phyloP scores from a whole-genome alignment of 2,113 vertebrate genomes.

The Pseudorasbora parva region DNA sequence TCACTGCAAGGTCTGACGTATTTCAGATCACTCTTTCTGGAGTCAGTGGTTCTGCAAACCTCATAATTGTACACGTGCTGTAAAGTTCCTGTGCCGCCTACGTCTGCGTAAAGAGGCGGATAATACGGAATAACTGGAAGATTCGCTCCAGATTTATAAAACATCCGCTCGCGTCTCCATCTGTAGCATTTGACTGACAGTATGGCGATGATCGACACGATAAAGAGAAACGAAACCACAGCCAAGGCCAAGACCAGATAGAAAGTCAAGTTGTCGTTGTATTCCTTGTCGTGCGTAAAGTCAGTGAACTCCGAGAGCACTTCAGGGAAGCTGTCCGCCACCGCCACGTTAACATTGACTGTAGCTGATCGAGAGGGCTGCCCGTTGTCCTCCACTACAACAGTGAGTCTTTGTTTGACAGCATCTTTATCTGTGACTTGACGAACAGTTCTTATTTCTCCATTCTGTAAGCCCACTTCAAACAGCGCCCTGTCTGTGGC shows the following conservation, averaged over 20 bases:
- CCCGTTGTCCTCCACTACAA: no score
- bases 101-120: constrained; percentile 75
- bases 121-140: constrained; percentile 80
- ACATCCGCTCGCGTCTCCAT: constrained; percentile 70
- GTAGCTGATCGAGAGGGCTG: no score
- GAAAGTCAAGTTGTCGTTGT: constrained; percentile 58
- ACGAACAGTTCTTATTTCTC: no score
- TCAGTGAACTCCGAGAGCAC: no score
- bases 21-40: constrained; percentile 17
- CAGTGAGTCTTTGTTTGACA: no score
- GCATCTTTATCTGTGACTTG: no score
- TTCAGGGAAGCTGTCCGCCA: no score
- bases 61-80: constrained; percentile 22
- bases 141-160: constrained; percentile 70
- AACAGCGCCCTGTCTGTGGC: no score
- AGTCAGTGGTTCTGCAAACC: constrained; percentile 19
- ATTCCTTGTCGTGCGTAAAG: no score
- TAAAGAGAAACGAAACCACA: constrained; percentile 73
- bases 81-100: constrained; percentile 62
- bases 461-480: no score
- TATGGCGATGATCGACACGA: constrained; percentile 71
- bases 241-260: constrained; percentile 74
- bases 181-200: constrained; percentile 76
- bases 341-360: no score
- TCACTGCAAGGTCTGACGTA: constrained; percentile 31